These are phyloP conservation scores for Salmo trutta DNA, from an alignment of 2,797 vertebrate species.

Conservation along the genomic window DNA sequence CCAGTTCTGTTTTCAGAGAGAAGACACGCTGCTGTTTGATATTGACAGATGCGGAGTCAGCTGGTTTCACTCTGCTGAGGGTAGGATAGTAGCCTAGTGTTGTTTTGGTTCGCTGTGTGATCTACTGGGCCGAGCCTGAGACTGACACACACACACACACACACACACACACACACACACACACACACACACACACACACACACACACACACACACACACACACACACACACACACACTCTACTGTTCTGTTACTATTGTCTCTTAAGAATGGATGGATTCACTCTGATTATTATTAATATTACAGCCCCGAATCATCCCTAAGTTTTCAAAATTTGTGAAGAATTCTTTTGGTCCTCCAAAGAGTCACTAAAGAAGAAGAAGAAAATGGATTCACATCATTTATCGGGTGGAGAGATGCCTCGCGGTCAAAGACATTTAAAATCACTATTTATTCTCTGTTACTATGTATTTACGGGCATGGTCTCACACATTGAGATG, in stretches of 20 bases:
- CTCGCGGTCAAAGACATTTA: constrained; percentile 72
- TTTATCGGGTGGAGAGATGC: constrained; percentile 72
- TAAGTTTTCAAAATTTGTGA: constrained; percentile 14
- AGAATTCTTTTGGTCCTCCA: constrained; percentile 55
- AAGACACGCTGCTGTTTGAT: background rate
- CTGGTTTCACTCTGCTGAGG: background rate
- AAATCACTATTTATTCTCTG: constrained; percentile 62
- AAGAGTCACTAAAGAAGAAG: constrained; percentile 63
- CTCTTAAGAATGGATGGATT: too few species aligned
- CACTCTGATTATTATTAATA: too few species aligned
- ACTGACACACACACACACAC: too few species aligned
- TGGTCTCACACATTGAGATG: constrained; percentile 53
- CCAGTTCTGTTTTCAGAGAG: background rate
- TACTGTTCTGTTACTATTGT: too few species aligned
- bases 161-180: too few species aligned
- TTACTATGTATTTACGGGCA: constrained; percentile 57
- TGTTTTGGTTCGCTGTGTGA: too few species aligned
- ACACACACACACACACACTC: too few species aligned
- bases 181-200: too few species aligned
- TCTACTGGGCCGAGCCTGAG: too few species aligned
- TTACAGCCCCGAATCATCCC: too few species aligned
- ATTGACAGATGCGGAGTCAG: background rate
- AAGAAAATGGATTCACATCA: constrained; percentile 67
- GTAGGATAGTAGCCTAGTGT: too few species aligned
- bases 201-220: too few species aligned